A percentile compares a stretch with the other conserved stretches of the same genome.
These are phyloP conservation scores for Bembecia ichneumoniformis DNA, from an alignment of 2,888 invertebrate species.

Conservation along the genomic window DNA sequence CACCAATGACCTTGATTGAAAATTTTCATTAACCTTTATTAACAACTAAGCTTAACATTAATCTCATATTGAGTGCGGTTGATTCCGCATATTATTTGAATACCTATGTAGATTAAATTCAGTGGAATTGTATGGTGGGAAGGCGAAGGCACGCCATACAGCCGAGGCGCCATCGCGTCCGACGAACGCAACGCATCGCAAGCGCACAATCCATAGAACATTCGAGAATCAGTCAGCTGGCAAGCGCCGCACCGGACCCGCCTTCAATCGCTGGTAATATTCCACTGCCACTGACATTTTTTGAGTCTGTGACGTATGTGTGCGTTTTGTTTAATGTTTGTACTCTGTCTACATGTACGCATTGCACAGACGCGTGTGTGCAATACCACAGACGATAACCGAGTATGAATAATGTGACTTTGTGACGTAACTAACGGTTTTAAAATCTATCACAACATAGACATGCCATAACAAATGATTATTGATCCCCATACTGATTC, in stretches of 20 bases:
- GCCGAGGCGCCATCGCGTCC: background rate
- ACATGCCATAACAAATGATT: background rate
- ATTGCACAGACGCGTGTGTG: conserved; percentile 19
- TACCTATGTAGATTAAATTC: too few relatives aligned
- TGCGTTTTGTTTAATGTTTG: conserved; percentile 19
- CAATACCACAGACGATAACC: conserved; percentile 1
- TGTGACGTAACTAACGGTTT: conserved; percentile 7
- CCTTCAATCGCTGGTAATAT: conserved; percentile 39
- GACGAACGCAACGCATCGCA: background rate
- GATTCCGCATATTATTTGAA: too few relatives aligned
- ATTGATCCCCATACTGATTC: too few relatives aligned
- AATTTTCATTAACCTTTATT: too few relatives aligned
- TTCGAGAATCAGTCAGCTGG: conserved; percentile 36
- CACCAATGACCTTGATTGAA: too few relatives aligned
- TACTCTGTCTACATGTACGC: conserved; percentile 17
- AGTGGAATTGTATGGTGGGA: too few relatives aligned
- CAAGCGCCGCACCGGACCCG: conserved; percentile 9
- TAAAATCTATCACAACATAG: background rate
- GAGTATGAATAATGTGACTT: conserved; percentile 4
- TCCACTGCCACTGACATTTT: conserved; percentile 40
- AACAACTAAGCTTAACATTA: background rate
- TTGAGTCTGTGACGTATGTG: conserved; percentile 31
- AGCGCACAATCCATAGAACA: conserved; percentile 21
- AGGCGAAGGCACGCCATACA: too few relatives aligned
- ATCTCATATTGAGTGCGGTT: background rate